A percentile compares a stretch with the other conserved stretches of the same genome.
phyloP scores from a whole-genome alignment of 2,888 invertebrate genomes.

The Athalia cordata region DNA sequence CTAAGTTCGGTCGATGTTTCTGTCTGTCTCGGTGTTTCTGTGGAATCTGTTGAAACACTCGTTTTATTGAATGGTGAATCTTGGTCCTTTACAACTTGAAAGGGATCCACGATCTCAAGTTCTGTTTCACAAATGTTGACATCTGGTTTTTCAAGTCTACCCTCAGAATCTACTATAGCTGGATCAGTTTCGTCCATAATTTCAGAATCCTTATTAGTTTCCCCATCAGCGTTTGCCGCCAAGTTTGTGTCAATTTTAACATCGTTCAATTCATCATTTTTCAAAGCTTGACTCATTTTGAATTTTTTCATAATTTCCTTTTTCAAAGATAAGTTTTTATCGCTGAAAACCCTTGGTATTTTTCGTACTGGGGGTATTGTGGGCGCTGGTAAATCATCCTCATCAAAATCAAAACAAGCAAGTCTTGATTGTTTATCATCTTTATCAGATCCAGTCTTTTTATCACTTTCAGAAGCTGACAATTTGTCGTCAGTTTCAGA shows the following conservation, averaged over 20 bases:
- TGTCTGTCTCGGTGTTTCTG: neutral
- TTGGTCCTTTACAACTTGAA: constrained; percentile 65
- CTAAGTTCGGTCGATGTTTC: constrained; percentile 11
- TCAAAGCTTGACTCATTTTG: constrained; percentile 69
- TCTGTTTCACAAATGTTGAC: constrained; percentile 56
- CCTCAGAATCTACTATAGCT: constrained; percentile 42
- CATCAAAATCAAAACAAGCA: constrained; percentile 88
- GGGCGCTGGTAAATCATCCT: constrained; percentile 82
- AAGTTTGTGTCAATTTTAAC: constrained; percentile 52
- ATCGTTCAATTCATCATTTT: constrained; percentile 62
- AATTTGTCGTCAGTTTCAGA: constrained; percentile 71
- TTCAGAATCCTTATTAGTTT: constrained; percentile 20
- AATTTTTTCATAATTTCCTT: constrained; percentile 72
- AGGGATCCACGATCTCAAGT: constrained; percentile 66
- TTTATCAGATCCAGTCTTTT: constrained; percentile 62
- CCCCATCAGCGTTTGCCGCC: constrained; percentile 5
- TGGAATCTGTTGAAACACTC: constrained; percentile 12
- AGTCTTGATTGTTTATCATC: constrained; percentile 74
- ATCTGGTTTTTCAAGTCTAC: constrained; percentile 40
- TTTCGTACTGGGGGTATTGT: constrained; percentile 77
- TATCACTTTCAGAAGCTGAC: constrained; percentile 62
- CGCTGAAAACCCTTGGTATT: constrained; percentile 78
- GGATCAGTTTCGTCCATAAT: neutral
- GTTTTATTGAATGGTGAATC: constrained; percentile 43
- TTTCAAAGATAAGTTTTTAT: constrained; percentile 65